phyloP scores from a whole-genome alignment of 2,113 vertebrate genomes.

The Hemicordylus capensis region DNA sequence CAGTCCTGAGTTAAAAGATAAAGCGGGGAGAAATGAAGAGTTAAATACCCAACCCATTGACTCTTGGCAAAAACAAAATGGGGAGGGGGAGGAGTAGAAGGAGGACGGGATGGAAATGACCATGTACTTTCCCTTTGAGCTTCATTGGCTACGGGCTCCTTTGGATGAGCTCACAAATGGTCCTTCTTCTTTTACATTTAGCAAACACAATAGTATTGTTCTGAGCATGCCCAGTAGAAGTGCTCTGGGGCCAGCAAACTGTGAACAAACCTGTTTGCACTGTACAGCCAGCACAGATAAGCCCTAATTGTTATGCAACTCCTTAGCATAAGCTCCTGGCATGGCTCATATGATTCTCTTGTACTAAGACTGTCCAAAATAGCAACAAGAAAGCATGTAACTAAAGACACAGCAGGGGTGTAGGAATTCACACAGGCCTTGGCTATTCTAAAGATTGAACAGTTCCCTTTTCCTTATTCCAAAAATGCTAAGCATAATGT shows the following conservation, averaged over 20 bases:
- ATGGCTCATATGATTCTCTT: conserved; percentile 73
- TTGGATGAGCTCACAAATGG: conserved; percentile 69
- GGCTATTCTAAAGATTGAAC: conserved; percentile 52
- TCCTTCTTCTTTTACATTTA: conserved; percentile 64
- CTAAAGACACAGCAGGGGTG: conserved; percentile 74
- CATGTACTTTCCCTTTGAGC: conserved; percentile 69
- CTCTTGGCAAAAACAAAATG: conserved; percentile 55
- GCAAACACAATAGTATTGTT: conserved; percentile 75
- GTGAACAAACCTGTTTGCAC: conserved; percentile 81
- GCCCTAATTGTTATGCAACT: conserved; percentile 83
- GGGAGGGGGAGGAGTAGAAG: conserved; percentile 22
- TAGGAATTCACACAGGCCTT: conserved; percentile 70
- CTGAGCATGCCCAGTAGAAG: conserved; percentile 77
- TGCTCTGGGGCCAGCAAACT: conserved; percentile 72
- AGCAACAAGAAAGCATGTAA: conserved; percentile 81
- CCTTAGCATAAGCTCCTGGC: conserved; percentile 81
- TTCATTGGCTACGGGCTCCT: conserved; percentile 48
- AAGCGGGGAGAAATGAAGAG: conserved; percentile 16
- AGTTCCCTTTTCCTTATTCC: conserved; percentile 58
- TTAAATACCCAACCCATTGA: neutral
- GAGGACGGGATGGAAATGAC: conserved; percentile 43
- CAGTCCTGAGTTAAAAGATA: conserved; percentile 4
- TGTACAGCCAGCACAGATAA: conserved; percentile 75
- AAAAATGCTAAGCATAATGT: conserved; percentile 84
- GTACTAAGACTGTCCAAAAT: conserved; percentile 82